Conservation (phyloP, 2,113 vertebrate genomes). For the Antechinus stuartii region DNA sequence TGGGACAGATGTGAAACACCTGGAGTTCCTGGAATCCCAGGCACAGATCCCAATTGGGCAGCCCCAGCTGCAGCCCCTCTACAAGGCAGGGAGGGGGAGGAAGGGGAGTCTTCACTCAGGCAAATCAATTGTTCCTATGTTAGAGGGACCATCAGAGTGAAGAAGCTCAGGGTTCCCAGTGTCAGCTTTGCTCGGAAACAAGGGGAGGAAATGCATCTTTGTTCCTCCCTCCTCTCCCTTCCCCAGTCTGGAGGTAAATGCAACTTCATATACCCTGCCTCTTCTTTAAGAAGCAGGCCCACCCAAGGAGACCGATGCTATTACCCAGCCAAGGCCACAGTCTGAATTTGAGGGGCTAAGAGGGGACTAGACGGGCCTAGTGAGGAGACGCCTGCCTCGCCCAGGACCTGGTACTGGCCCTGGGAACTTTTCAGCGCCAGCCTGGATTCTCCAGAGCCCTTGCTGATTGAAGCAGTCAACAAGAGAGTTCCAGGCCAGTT, state of each 20-base stretch:
- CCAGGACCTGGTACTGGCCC: neutral
- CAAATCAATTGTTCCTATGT: neutral
- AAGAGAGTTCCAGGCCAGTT: neutral
- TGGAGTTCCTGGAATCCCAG: constrained; percentile 13
- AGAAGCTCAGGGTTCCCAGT: neutral
- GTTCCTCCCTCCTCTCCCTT: neutral
- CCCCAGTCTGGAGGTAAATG: neutral
- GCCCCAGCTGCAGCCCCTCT: constrained; percentile 3
- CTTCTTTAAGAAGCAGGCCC: neutral
- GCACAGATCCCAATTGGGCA: neutral
- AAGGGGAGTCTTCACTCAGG: neutral
- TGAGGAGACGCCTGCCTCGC: neutral
- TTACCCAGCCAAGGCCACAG: neutral
- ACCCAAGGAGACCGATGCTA: neutral
- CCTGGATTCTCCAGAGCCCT: neutral
- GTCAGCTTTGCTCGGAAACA: neutral
- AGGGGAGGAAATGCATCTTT: neutral
- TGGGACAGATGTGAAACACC: constrained; percentile 14
- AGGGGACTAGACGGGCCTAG: neutral
- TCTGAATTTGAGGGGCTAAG: neutral
- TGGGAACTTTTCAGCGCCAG: neutral
- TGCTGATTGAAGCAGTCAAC: neutral
- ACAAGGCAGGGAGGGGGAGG: neutral
- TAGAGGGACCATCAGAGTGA: neutral
- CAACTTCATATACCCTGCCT: neutral